Evolutionary conservation across 2,888 invertebrate genomes (phyloP).

Genomic region (Darwinula stevensoni): DNA sequence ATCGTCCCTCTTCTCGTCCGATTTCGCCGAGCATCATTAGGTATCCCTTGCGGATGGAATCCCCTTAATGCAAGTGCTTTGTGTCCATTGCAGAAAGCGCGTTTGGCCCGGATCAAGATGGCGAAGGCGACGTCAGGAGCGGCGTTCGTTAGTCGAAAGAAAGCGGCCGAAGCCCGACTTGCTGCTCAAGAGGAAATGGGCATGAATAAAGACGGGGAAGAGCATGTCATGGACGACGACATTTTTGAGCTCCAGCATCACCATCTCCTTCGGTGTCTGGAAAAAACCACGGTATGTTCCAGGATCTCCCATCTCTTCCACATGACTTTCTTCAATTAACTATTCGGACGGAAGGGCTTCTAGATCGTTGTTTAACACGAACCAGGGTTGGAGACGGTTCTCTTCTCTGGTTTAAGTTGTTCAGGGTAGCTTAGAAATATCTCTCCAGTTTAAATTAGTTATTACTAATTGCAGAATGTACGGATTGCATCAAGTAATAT

Average conservation of each 20-base stretch:
- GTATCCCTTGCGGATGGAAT: no score
- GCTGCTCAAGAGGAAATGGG: slow-evolving; percentile 49
- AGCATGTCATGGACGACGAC: slow-evolving; percentile 66
- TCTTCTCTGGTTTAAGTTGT: no score
- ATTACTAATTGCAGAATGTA: no score
- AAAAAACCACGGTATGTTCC: slow-evolving; percentile 68
- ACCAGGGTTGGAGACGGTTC: no score
- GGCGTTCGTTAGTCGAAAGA: slow-evolving; percentile 93
- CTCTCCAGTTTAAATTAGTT: no score
- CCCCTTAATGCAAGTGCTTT: neutral
- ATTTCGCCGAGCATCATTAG: no score
- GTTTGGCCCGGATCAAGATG: slow-evolving; percentile 86
- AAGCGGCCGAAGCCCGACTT: slow-evolving; percentile 79
- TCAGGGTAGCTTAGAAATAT: no score
- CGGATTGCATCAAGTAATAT: no score
- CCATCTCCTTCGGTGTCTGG: slow-evolving; percentile 81
- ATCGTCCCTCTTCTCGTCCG: no score
- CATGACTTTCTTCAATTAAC: neutral
- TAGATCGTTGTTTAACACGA: neutral
- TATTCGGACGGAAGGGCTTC: neutral
- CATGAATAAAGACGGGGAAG: slow-evolving; percentile 35
- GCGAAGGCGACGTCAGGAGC: slow-evolving; percentile 97
- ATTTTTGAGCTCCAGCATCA: slow-evolving; percentile 98
- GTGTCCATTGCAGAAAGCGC: slow-evolving; percentile 59
- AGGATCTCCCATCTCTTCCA: no score